A percentile compares a stretch with the other conserved stretches of the same genome.
These are phyloP conservation scores for Petrocephalus zakoni DNA, from an alignment of 2,113 vertebrate genomes.

Conservation along the genomic window DNA sequence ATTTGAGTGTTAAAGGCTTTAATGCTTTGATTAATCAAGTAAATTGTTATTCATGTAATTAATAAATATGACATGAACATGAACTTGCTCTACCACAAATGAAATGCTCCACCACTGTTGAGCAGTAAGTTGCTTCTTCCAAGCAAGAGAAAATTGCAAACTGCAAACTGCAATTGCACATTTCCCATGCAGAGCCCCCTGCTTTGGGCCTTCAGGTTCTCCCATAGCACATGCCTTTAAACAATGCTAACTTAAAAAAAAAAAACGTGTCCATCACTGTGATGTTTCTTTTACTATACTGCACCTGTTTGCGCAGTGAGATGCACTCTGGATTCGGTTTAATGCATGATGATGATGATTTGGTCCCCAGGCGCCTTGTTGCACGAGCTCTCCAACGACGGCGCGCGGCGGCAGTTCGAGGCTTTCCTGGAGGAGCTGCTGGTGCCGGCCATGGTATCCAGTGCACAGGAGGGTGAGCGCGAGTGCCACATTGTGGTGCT, in stretches of 20 bases:
- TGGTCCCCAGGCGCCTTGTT: conserved; percentile 64
- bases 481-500: conserved; percentile 74
- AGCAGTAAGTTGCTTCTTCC: too few relatives aligned
- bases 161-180: background rate
- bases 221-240: background rate
- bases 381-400: conserved; percentile 73
- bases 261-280: conserved; percentile 27
- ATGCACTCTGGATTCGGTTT: background rate
- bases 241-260: background rate
- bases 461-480: conserved; percentile 67
- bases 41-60: background rate
- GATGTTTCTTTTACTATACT: conserved; percentile 36
- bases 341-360: background rate
- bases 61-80: background rate
- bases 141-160: background rate
- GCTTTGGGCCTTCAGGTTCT: background rate
- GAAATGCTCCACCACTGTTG: background rate
- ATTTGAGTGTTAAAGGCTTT: background rate
- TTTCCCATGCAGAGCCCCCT: background rate
- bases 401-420: conserved; percentile 73
- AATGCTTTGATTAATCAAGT: background rate
- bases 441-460: conserved; percentile 72
- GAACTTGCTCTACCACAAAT: background rate
- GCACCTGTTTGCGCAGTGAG: background rate
- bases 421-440: conserved; percentile 71